Evolutionary conservation across 2,797 vertebrate species (phyloP), one percentile per base, ranked within the genome.

Genomic region (Helicolenus hilgendorfi): DNA sequence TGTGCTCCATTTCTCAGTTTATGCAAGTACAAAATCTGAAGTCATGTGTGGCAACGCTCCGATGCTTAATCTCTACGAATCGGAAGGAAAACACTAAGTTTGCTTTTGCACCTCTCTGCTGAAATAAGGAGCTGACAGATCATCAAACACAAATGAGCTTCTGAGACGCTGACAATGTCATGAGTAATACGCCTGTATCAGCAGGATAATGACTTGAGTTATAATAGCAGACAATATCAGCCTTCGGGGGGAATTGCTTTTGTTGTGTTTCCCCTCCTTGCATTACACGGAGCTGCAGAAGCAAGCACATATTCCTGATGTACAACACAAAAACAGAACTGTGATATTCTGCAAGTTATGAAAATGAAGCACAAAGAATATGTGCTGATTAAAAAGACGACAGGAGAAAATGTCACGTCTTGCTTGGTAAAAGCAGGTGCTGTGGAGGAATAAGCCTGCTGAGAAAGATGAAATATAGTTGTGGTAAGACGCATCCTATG

Each of bases 391-490:
- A 4, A 4, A 70, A 53, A 45, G 35, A 64, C 22, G 7, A 53
- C 11, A 13, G 4, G 65, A 65, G 58, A 76, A 76, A 63, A 63
- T 29, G 45, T 35, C 20, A 59, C 1, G 18, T 22, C 3, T 72
- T 27, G 27, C 59, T 41, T 20, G 3, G 29, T 36, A 45, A 68
- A 68, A 74, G 67, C 81, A 79, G 64, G 26, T 78, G 53, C 69
- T 41, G 36, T 56, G 35, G 64, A 56, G 71, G 58, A 27, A 22
- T 35, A 58, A 65, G 41, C 26, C 75, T 11, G 29, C 60, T 77
- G 41, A 81, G 49, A 76, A 74, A 78, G 77, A 72, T 76, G 64
- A 91, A 83, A 82, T 88, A 77, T 88, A 84, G 75, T 56, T n/a
- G 71, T 6, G 10, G 56, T 85, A 59, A 81, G 71, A 86, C 38